Base-by-base conservation (phyloP, 2,797 vertebrate species). In the Acestrorhynchus altus region DNA sequence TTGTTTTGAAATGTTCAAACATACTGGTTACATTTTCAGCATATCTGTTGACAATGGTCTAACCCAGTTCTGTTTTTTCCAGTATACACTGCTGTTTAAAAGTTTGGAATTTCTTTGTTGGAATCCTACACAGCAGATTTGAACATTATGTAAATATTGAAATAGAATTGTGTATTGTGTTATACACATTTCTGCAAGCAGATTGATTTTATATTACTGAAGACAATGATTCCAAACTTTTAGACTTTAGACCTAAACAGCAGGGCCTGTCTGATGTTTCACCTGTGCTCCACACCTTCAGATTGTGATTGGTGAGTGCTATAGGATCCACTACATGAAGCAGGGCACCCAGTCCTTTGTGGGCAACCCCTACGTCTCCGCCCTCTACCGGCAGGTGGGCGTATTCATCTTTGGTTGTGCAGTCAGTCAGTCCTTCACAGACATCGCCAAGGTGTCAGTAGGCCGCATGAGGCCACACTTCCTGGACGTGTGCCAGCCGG, bases 371-470 rank as follows among this genome's bases (percentile, higher is more conserved):
- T 98, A 99, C 0, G 93, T 98, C 44, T 95, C 96, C 0, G 94
- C 96, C 0, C 94, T 99, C 83, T 99, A 99, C 87, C 97, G 96
- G 59, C 95, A 98, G 91, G 94, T 98, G 83, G 98, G 98, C 0
- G 96, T 97, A 85, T 99, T 99, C 44, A 94, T 96, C 85, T 99
- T 99, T 0, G 97, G 97, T 87, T 98, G 97, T 0, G 96, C 97
- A 73, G 91, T 98, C 87, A 99, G 97, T 90, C 98, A 99, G 90
- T 99, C 97, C 4, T 97, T 99, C 92, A 99, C 98, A 26, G 97
- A 99, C 93, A 98, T 99, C 35, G 98, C 97, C 83, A 99, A 99
- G 90, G 97, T 99, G 87, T 98, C 98, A 0, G 96, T 99, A 26
- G 98, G 98, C 35, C 96, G 98, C 35, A 92, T 99, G 94, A 92